Evolutionary conservation across 2,888 invertebrate species (phyloP).

Genomic region (Cheilosia variabilis): DNA sequence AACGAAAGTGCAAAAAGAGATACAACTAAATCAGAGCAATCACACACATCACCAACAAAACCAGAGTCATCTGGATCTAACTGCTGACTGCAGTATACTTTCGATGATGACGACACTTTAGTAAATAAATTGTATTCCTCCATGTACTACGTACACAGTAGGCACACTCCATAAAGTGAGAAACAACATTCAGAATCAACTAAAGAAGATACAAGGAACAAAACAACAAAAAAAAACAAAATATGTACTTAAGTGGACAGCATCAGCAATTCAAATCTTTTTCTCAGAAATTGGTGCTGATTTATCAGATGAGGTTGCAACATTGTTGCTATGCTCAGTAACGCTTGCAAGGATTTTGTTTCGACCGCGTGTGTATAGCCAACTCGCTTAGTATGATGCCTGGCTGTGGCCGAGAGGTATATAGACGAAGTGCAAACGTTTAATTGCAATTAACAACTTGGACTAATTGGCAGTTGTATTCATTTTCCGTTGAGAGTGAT

Average conservation of each 20-base stretch:
- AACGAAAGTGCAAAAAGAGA: no score
- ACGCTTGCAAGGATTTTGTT: background rate
- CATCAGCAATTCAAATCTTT: conserved; percentile 30
- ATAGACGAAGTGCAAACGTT: background rate
- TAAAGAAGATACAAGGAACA: background rate
- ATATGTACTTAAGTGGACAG: background rate
- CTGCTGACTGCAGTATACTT: conserved; percentile 15
- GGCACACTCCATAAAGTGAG: conserved; percentile 4
- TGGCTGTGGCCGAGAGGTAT: background rate
- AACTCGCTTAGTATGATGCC: background rate
- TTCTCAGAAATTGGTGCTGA: conserved; percentile 28
- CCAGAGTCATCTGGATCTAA: conserved; percentile 14
- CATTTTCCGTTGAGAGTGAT: background rate
- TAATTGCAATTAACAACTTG: background rate
- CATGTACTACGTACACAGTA: background rate
- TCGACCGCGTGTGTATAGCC: background rate
- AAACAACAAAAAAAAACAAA: background rate
- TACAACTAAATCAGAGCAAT: background rate
- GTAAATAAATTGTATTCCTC: conserved; percentile 31
- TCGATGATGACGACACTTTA: conserved; percentile 33
- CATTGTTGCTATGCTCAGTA: conserved; percentile 22
- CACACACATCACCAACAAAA: conserved; percentile 10
- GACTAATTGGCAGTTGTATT: background rate
- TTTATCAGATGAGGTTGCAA: conserved; percentile 31
- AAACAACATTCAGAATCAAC: background rate